These are phyloP conservation scores for Dicyrtoma fusca DNA, from an alignment of 2,888 invertebrate genomes.

Conservation along the genomic window DNA sequence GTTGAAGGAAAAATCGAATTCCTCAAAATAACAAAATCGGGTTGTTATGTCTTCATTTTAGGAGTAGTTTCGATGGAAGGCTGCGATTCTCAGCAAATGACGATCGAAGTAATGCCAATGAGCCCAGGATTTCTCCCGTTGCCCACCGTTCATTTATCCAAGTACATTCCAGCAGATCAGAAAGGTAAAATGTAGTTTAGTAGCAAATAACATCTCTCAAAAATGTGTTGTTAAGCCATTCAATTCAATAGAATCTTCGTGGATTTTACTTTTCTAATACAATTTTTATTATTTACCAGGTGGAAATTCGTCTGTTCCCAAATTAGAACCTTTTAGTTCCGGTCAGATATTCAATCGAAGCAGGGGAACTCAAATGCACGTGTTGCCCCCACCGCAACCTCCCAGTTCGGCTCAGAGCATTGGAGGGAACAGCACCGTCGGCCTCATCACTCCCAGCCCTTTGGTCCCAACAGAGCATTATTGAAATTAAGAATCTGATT, in stretches of 20 bases:
- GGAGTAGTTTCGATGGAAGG: constrained; percentile 74
- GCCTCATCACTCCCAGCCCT: constrained; percentile 20
- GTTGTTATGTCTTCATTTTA: constrained; percentile 59
- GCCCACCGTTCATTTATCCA: constrained; percentile 83
- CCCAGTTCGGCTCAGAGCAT: constrained; percentile 11
- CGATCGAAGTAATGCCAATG: constrained; percentile 90
- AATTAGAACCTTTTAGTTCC: constrained; percentile 82
- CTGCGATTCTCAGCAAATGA: constrained; percentile 71
- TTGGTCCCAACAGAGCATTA: background rate
- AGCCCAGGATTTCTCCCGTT: constrained; percentile 86
- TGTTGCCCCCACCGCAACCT: constrained; percentile 64
- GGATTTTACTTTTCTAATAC: background rate
- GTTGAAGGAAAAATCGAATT: no score
- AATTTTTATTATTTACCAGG: constrained; percentile 36
- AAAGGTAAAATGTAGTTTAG: no score
- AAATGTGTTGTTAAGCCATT: no score
- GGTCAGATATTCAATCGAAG: constrained; percentile 93
- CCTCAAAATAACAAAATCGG: no score
- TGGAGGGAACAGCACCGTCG: constrained; percentile 4
- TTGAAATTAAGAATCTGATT: no score
- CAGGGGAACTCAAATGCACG: constrained; percentile 88
- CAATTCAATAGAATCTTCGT: no score
- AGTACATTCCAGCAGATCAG: constrained; percentile 76
- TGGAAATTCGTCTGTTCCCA: constrained; percentile 62
- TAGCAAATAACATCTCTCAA: no score